A percentile compares a stretch with the other conserved stretches of the same genome.
phyloP scores from a whole-genome alignment of 2,113 vertebrate species.

The Perca fluviatilis region DNA sequence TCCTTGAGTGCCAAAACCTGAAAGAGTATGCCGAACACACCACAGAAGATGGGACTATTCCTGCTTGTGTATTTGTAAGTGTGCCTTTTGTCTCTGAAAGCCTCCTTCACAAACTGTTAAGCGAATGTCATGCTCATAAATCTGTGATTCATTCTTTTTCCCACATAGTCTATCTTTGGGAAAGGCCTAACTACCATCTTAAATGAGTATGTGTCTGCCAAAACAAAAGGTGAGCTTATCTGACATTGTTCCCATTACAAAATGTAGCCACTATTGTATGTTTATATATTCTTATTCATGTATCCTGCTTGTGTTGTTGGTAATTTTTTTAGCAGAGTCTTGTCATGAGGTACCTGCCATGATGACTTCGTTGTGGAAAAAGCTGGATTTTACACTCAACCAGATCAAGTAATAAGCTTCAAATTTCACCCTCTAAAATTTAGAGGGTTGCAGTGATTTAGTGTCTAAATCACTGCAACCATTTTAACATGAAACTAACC shows the following conservation, averaged over 20 bases:
- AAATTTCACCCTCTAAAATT: background rate
- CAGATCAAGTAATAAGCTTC: slow-evolving; percentile 92
- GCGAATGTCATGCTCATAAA: background rate
- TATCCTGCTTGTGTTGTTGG: background rate
- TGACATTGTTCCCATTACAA: background rate
- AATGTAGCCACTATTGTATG: background rate
- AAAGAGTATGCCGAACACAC: slow-evolving; percentile 97
- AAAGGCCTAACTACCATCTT: slow-evolving; percentile 96
- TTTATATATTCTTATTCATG: background rate
- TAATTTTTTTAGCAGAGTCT: slow-evolving; percentile 72
- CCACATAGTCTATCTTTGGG: slow-evolving; percentile 93
- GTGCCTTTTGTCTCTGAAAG: background rate
- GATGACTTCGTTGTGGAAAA: slow-evolving; percentile 98
- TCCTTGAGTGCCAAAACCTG: slow-evolving; percentile 94
- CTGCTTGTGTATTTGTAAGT: slow-evolving; percentile 96
- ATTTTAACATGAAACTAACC: background rate
- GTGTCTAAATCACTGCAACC: background rate
- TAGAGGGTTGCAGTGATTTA: too few species aligned
- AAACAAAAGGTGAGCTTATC: slow-evolving; percentile 91
- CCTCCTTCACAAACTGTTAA: accelerated
- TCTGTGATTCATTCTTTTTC: background rate
- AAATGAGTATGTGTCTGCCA: slow-evolving; percentile 95
- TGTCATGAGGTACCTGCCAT: slow-evolving; percentile 89
- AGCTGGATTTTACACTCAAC: slow-evolving; percentile 95
- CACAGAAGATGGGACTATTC: slow-evolving; percentile 92